phyloP scores from a whole-genome alignment of 2,888 invertebrate genomes.

The Xestia sexstrigata region DNA sequence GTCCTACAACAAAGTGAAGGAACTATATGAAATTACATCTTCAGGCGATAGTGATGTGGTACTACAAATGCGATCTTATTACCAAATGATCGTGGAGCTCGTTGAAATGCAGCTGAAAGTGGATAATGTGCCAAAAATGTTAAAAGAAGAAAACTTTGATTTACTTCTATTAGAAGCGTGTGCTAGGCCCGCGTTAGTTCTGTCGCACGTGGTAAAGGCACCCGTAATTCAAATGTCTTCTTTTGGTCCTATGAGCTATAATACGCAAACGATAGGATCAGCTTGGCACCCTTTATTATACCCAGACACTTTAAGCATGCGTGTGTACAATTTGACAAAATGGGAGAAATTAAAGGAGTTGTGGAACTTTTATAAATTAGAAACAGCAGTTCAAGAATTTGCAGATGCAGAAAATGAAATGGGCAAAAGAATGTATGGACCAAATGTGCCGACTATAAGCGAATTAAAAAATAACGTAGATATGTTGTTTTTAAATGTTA shows the following conservation, averaged over 20 bases:
- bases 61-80: background rate
- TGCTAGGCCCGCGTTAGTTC: background rate
- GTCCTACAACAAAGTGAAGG: slow-evolving; percentile 62
- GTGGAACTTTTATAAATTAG: slow-evolving; percentile 41
- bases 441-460: slow-evolving; percentile 61
- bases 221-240: slow-evolving; percentile 68
- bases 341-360: slow-evolving; percentile 71
- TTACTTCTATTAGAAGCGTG: slow-evolving; percentile 21
- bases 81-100: background rate
- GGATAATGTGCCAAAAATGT: slow-evolving; percentile 14
- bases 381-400: slow-evolving; percentile 30
- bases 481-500: slow-evolving; percentile 81
- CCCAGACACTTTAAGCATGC: slow-evolving; percentile 63
- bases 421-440: slow-evolving; percentile 67
- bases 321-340: slow-evolving; percentile 65
- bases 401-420: slow-evolving; percentile 59
- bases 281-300: slow-evolving; percentile 70
- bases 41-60: slow-evolving; percentile 6
- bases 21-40: slow-evolving; percentile 7
- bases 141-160: slow-evolving; percentile 27
- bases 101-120: slow-evolving; percentile 14
- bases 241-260: slow-evolving; percentile 54
- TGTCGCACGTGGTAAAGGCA: slow-evolving; percentile 15
- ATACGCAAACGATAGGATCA: slow-evolving; percentile 66
- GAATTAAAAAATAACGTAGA: slow-evolving; percentile 72